Conservation (phyloP, 1,140 invertebrate species). For the Platyscapa corneri region DNA sequence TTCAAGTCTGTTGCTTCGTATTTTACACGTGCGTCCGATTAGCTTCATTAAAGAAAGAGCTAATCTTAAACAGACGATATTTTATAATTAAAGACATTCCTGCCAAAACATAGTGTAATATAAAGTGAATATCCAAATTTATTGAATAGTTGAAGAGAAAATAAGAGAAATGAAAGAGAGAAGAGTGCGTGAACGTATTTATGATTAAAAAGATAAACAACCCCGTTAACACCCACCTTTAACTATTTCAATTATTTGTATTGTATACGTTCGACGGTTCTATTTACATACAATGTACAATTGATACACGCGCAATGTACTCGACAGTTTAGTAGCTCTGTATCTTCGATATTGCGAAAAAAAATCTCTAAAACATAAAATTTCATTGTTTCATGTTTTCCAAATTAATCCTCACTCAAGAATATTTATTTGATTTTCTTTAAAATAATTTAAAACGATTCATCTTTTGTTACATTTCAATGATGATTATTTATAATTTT, state of each 20-base stretch:
- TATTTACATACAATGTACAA: conserved; percentile 45
- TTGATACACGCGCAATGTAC: conserved; percentile 43
- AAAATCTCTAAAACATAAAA: conserved; percentile 45
- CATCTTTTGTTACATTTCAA: neutral
- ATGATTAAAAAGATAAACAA: conserved; percentile 28
- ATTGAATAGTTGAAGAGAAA: conserved; percentile 61
- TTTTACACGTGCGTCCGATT: conserved; percentile 17
- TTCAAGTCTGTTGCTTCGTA: conserved; percentile 30
- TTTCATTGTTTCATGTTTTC: neutral
- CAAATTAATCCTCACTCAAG: neutral
- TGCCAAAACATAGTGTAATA: conserved; percentile 63
- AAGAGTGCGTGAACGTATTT: conserved; percentile 36
- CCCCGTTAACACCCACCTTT: conserved; percentile 25
- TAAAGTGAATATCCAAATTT: conserved; percentile 64
- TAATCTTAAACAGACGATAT: conserved; percentile 39
- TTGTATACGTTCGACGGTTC: conserved; percentile 31
- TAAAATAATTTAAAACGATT: neutral
- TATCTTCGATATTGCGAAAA: conserved; percentile 52
- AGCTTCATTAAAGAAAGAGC: conserved; percentile 52
- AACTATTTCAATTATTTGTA: conserved; percentile 44
- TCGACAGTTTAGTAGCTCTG: conserved; percentile 47
- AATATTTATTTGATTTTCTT: too few relatives aligned
- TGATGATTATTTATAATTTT: neutral
- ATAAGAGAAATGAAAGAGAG: neutral
- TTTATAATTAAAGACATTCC: conserved; percentile 62